Base-by-base conservation (phyloP, 37 sponge, comb jelly and placozoan genomes). In the Geodia barretti region DNA sequence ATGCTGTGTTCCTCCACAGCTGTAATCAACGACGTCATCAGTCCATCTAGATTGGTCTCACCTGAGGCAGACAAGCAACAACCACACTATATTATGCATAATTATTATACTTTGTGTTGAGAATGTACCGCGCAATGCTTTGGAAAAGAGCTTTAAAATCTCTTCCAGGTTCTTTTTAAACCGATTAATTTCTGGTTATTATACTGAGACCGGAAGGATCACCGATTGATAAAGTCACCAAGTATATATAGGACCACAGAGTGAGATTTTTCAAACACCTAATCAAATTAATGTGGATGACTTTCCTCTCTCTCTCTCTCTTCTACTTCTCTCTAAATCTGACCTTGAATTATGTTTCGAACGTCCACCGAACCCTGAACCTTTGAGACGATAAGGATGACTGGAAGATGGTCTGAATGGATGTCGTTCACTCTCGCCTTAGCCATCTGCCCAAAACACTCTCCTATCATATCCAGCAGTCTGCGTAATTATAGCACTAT, bases 331-430 rank as follows among this genome's bases (percentile, higher is more conserved):
- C 60, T 66, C n/a, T n/a, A n/a, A 36, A 24, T 20, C 69, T 42
- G 62, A 90, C 92, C 95, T 78, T 95, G 93, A 31, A 95, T 84
- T 8, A 95, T 84, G 41, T 81, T 83, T 62, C 70, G 75, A 32
- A 95, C 89, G 31, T 86, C 83, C 4, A 86, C 37, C 31, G 66
- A 35, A 38, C 90, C 86, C 62, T 87, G 82, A 36, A 78, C 68
- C 69, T 95, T 95, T 64, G 31, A 88, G n/a, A 89, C 84, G 4
- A 95, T 86, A 23, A 95, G 83, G 31, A 95, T 87, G 61, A 82
- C 77, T 3, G 95, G 95, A 23, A 92, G 82, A 64, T 95, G 87
- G 72, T 92, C 87, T n/a, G 89, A 75, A 9, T 79, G 42, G 0
- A 95, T 76, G 11, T 77, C 78, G 40, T 89, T 84, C 59, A 95